Percentiles rank a stretch among this genome's conserved stretches.
Conservation (phyloP, 2,113 vertebrate species). For the Xyrauchen texanus region DNA sequence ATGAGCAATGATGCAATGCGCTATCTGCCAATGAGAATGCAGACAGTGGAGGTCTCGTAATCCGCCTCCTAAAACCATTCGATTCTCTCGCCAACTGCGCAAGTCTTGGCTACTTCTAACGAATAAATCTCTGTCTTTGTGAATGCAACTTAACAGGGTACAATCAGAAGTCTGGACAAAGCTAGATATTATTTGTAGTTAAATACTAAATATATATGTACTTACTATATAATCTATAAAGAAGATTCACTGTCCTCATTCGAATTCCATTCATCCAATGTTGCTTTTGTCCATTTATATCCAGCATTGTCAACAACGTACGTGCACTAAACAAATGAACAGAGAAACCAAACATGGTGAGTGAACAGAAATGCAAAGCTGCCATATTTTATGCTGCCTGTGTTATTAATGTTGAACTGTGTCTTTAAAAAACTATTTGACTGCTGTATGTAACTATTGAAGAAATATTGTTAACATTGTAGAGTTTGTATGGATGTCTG, state of each 20-base stretch:
- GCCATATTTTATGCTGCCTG: constrained; percentile 31
- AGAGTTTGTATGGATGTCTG: constrained; percentile 30
- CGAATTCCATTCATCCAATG: neutral
- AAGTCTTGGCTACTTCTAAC: neutral
- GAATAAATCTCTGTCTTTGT: neutral
- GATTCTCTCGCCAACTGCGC: too few relatives aligned
- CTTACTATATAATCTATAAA: neutral
- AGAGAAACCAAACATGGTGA: constrained; percentile 65
- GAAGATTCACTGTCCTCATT: neutral
- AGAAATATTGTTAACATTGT: constrained; percentile 49
- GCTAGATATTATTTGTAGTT: constrained; percentile 20
- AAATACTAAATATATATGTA: neutral
- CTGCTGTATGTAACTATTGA: constrained; percentile 38
- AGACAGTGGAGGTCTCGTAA: too few relatives aligned
- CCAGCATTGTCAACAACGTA: constrained; percentile 23
- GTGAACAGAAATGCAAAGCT: constrained; percentile 41
- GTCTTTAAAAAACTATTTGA: constrained; percentile 43
- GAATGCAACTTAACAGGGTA: constrained; percentile 6
- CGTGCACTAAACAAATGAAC: constrained; percentile 68
- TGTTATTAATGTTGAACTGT: constrained; percentile 24
- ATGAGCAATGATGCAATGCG: too few relatives aligned
- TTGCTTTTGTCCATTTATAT: constrained; percentile 10
- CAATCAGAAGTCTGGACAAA: neutral
- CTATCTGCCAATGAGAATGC: too few relatives aligned
- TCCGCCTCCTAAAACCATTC: too few relatives aligned